Evolutionary conservation across 2,888 invertebrate species (phyloP).

Genomic region (Glaucopsyche alexis): DNA sequence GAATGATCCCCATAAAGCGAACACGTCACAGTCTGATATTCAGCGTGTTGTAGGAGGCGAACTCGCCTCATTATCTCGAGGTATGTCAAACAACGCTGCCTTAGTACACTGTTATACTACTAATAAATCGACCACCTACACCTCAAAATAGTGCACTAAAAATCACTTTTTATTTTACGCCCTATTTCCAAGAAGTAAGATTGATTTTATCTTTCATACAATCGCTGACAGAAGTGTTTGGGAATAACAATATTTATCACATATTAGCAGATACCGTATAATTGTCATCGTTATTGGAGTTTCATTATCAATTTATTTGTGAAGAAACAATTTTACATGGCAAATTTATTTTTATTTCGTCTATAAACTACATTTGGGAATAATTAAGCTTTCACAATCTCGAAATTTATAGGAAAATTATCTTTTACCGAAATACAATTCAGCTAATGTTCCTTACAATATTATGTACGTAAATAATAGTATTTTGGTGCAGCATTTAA

Average conservation of each 20-base stretch:
- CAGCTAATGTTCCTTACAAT: background rate
- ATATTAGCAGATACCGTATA: background rate
- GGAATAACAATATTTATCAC: background rate
- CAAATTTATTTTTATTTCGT: background rate
- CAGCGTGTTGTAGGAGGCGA: background rate
- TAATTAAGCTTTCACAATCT: background rate
- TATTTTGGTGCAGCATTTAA: background rate
- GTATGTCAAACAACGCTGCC: conserved; percentile 5
- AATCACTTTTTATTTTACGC: background rate
- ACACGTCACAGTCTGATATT: conserved; percentile 5
- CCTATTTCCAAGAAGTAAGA: conserved; percentile 10
- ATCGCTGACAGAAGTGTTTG: conserved; percentile 1
- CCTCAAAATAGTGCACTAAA: background rate
- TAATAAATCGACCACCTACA: conserved; percentile 26
- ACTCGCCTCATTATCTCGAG: background rate
- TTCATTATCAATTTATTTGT: background rate
- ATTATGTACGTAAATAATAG: background rate
- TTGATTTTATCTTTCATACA: background rate
- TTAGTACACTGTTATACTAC: background rate
- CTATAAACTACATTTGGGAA: conserved; percentile 10
- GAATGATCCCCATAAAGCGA: conserved; percentile 9
- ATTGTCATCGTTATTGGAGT: background rate
- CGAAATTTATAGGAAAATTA: conserved; percentile 15
- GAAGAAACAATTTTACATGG: conserved; percentile 5
- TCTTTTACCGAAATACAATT: background rate